Base-by-base conservation (phyloP, 2,797 vertebrate genomes). In the Neoniphon sammara region DNA sequence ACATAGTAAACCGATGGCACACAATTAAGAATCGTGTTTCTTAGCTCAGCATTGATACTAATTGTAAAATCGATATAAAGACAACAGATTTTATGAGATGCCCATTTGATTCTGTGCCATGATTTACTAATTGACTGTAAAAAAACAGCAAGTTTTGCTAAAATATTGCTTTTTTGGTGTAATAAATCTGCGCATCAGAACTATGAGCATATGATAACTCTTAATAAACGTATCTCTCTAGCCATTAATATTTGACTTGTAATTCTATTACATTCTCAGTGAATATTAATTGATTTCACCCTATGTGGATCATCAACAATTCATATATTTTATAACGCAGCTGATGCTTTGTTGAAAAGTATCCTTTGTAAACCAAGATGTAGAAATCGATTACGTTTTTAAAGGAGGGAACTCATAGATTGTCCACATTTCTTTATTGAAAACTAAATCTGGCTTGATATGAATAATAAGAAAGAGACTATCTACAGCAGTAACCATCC, bases 351-450 rank as follows among this genome's bases (percentile, higher is more conserved):
- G 23, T 31, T n/a, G 7, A 15, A 59, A 20, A 11, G 17, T 34
- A 34, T 27, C 55, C 8, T 27, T 7, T 55, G 53, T n/a, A 30
- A 30, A 18, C 55, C 27, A 57, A 31, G 17, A 46, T 46, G 15
- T 46, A 46, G 53, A 18, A 62, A 27, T 50, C 4, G 10, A 62
- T 80, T 56, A 8, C 10, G 36, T 31, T 49, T 5, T 74, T 63
- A 67, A 59, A 70, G 84, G 23, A 83, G 42, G 56, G 50, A 85
- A 84, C 71, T 61, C 60, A 36, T 58, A 9, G 70, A 83, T 87
- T 89, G 57, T 76, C 85, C 84, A 87, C 57, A 78, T 89, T 90
- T 88, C 83, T 90, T 89, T 89, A 89, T 88, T 91, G 72, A 90
- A 92, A 91, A 89, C 83, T 87, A 90, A 89, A 86, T 77, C 78